Base-by-base conservation (phyloP, 2,113 vertebrate species). In the Pseudorectes ferrugineus region DNA sequence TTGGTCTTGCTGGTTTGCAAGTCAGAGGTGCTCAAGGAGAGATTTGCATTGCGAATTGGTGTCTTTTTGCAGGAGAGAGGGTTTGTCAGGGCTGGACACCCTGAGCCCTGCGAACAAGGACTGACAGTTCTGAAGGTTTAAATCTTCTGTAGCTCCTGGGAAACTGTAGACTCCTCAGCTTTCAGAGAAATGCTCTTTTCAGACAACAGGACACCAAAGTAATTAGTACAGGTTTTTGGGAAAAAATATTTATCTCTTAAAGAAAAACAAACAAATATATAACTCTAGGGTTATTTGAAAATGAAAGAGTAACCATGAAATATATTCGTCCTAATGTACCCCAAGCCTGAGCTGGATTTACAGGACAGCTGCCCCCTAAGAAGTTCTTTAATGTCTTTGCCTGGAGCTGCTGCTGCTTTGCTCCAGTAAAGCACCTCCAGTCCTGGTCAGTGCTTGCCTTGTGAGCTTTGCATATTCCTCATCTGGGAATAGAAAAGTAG, bases 301-400 rank as follows among this genome's bases (percentile, higher is more conserved):
- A 82, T 23, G 31, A 42, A 73, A 46, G 10, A 7, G 17, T 72
- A 83, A n/a, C 18, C 5, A 5, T n/a, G 19, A 72, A 82, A 25
- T 33, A 7, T 0, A 17, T 29, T 63, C 16, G 75, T 71, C 38
- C 35, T 42, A 20, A 26, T 26, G 65, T 46, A 28, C 38, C 43
- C 3, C 40, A 88, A 23, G 28, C 43, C 22, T 67, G 65, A 93
- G 73, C 66, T 81, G 88, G 51, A 29, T 81, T 66, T 81, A 5
- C 12, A 74, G 74, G 38, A 33, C 46, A 78, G 28, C 43, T 94
- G 25, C 2, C 25, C 20, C 15, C 12, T 3, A 13, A 45, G 42
- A 55, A 28, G 4, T 48, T 48, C 24, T 43, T 71, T 0, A 0
- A 0, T 1, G 0, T 19, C 45, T 16, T 85, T n/a, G 48, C 31